Evolutionary conservation across 2,888 invertebrate genomes (phyloP), one percentile per base, ranked within the genome.

Genomic region (Ochropacha duplaris): DNA sequence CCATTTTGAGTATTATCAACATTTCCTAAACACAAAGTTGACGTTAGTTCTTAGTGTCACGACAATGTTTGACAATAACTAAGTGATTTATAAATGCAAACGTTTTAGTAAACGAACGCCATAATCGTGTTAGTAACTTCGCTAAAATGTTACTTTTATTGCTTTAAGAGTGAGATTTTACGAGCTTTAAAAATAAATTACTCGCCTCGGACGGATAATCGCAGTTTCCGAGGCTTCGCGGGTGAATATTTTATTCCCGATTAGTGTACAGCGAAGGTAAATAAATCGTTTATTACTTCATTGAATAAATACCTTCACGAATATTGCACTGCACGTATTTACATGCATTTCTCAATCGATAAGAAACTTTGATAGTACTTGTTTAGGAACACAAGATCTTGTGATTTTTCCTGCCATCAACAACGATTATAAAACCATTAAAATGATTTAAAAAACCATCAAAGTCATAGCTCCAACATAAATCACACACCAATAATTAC

Each of bases 101-200:
- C 74, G 67, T 70, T 79, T 81, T 76, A 76, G 78, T 79, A 78
- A 85, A 80, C 74, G 72, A 78, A 81, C 69, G 69, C 78, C 74
- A 76, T 81, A 82, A 86, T 81, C 78, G 78, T 79, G 84, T 86
- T 83, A 78, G 77, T 84, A 84, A 84, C 79, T 80, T 75, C 71
- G 83, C 82, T 89, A 86, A 90, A 90, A 91, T 90, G 89, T 90
- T 90, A 86, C 86, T 83, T 92, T 92, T 90, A 91, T 84, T 81
- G 82, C 88, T 85, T 74, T 74, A 88, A 88, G 83, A 91, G 89
- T 91, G 92, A 88, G 88, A 88, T 86, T 92, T 92, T 91, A 92
- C 78, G 92, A 87, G 83, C 88, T 79, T 89, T 89, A 81, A 90
- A 90, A 90, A 90, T 91, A 90, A 91, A 90, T 91, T 86, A 86